These are phyloP conservation scores for Dione vanillae DNA, from an alignment of 2,888 invertebrate genomes.

Conservation along the genomic window DNA sequence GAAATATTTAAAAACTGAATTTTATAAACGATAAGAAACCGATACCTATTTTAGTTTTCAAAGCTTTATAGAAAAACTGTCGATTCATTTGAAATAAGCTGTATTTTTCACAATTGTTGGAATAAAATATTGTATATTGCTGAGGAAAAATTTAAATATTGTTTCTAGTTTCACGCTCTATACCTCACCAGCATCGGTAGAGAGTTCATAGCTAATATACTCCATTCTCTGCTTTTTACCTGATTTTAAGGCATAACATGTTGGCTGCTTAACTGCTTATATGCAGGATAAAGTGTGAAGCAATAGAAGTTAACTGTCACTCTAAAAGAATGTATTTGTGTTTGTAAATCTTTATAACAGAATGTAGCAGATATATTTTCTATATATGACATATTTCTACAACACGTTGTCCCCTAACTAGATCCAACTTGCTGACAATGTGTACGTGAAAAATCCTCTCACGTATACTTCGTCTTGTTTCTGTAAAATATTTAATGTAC, in stretches of 20 bases:
- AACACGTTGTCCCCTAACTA: neutral
- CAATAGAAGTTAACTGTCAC: too few species aligned
- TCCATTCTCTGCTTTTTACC: too few species aligned
- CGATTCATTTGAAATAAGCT: slow-evolving; percentile 4
- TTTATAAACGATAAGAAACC: slow-evolving; percentile 1
- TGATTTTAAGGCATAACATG: too few species aligned
- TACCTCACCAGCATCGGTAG: too few species aligned
- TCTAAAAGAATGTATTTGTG: too few species aligned
- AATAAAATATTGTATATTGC: neutral
- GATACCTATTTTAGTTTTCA: slow-evolving; percentile 6
- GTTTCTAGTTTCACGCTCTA: neutral
- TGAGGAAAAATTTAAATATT: neutral
- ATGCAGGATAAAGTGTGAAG: too few species aligned
- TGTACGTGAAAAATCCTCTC: slow-evolving; percentile 11
- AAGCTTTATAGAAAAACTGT: slow-evolving; percentile 1
- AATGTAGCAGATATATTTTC: too few species aligned
- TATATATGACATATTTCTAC: too few species aligned
- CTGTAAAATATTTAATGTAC: slow-evolving; percentile 1
- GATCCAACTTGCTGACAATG: slow-evolving; percentile 10
- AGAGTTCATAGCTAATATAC: too few species aligned
- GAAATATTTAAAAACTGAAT: slow-evolving; percentile 16
- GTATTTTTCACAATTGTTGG: neutral
- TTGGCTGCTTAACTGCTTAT: too few species aligned
- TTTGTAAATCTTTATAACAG: too few species aligned
- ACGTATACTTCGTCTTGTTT: too few species aligned